phyloP scores from a whole-genome alignment of 2,888 invertebrate genomes.

The Fissipunctia ypsillon region DNA sequence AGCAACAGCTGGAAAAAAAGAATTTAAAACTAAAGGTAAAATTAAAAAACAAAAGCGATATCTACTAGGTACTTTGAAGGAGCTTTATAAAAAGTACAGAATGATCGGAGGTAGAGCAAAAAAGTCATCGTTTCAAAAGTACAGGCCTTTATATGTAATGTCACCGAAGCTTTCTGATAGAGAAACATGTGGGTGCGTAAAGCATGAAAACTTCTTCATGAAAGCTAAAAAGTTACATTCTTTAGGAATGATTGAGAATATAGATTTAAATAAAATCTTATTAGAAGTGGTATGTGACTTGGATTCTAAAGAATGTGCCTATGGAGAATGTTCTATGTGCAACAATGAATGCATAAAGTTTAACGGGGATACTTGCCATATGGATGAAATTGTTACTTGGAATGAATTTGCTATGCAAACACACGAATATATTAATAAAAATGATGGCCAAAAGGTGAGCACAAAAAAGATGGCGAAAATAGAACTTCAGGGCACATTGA shows the following conservation, averaged over 20 bases:
- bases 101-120: no score
- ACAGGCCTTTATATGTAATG: no score
- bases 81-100: no score
- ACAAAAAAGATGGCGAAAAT: conserved; percentile 3
- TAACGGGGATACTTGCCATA: no score
- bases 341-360: no score
- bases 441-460: conserved; percentile 4
- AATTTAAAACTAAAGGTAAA: conserved; percentile 3
- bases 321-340: neutral
- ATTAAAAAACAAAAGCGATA: no score
- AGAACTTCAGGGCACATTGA: neutral
- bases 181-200: conserved; percentile 2
- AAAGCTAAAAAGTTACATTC: conserved; percentile 8
- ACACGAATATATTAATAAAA: neutral
- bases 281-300: conserved; percentile 1
- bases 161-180: no score
- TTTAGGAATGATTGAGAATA: neutral
- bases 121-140: neutral
- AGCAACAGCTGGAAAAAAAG: conserved; percentile 9
- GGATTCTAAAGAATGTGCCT: neutral
- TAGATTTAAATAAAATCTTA: no score
- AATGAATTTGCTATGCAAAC: no score
- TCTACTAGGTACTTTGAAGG: no score
- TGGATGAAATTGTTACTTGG: no score
- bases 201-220: conserved; percentile 9